Conservation (phyloP, 2,888 invertebrate genomes). For the Electrophaes corylata region DNA sequence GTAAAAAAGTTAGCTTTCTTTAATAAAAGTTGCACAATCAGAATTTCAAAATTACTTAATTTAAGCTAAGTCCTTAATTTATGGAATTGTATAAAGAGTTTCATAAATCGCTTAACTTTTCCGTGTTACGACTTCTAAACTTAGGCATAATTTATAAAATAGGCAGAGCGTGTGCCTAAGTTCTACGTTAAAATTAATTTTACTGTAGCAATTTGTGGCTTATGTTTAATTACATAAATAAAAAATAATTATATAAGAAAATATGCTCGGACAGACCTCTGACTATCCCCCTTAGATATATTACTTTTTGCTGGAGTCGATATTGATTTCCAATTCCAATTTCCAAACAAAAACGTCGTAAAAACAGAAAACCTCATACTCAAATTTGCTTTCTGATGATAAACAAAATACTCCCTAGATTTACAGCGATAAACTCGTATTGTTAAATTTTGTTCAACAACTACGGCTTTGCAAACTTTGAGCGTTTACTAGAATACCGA, state of each 20-base stretch:
- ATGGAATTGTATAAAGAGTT: conserved; percentile 44
- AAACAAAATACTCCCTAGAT: conserved; percentile 30
- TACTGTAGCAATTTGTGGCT: conserved; percentile 27
- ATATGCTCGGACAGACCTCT: no score
- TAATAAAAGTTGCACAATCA: conserved; percentile 41
- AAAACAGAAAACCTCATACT: conserved; percentile 27
- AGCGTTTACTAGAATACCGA: conserved; percentile 62
- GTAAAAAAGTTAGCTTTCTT: conserved; percentile 41
- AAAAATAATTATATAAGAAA: no score
- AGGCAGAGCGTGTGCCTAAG: conserved; percentile 33
- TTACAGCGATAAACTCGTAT: conserved; percentile 61
- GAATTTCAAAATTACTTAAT: conserved; percentile 39
- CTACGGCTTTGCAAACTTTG: conserved; percentile 61
- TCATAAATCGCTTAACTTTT: conserved; percentile 42
- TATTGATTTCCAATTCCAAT: not conserved
- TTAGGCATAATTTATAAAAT: conserved; percentile 30
- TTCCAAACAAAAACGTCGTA: conserved; percentile 12
- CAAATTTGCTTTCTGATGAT: conserved; percentile 29
- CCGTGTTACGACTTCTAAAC: conserved; percentile 39
- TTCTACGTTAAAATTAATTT: conserved; percentile 21
- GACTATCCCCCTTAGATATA: no score
- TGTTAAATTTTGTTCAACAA: conserved; percentile 74
- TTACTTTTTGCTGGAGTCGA: no score
- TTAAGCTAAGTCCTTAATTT: conserved; percentile 41
- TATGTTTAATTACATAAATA: not conserved